Evolutionary conservation across 2,888 invertebrate species (phyloP), one percentile per base, ranked within the genome.

Genomic region (Miltochrista miniata): DNA sequence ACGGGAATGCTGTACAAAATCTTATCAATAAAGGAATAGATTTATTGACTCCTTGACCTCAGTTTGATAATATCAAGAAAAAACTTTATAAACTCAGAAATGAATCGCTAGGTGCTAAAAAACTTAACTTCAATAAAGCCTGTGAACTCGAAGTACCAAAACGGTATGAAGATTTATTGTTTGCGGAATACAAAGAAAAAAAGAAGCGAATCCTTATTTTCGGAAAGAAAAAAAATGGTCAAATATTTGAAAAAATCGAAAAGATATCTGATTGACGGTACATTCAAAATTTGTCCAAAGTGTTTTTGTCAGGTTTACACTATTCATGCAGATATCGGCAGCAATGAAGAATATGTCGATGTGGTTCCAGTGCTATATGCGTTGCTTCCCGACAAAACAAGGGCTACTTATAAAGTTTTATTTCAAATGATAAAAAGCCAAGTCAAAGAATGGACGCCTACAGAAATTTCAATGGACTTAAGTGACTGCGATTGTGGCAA

Each of bases 321-420:
- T 51, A 43, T 54, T 29, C 49, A 54, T 30, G 58, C 47, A 37
- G 54, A 52, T 49, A 35, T 57, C 7, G 57, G 57, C 46, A 57
- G 54, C 51, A 56, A 53, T 38, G 11, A 56, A 38, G 53, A 56
- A 50, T 49, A 51, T 30, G 43, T 46, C 42, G 51, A 57, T 47
- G 54, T 57, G 13, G 47, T 54, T 50, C 54, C 58, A 30, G 49
- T 54, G 47, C 47, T 58, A 8, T 58, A 58, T 45, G 58, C 58
- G n/a, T 50, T 59, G 46, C 55, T 59, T 46, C 53, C 58, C 33
- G 58, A 59, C 18, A 55, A 46, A 44, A 59, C 11, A 48, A 42
- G 11, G 37, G 34, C 31, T 13, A 57, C 53, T 24, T 57, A 57
- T 48, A 40, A 54, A 29, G 43, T 46, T 48, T 48, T 57, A 38